Evolutionary conservation across 2,888 invertebrate species (phyloP), one percentile per base, ranked within the genome.

Genomic region (Cheilosia vernalis): DNA sequence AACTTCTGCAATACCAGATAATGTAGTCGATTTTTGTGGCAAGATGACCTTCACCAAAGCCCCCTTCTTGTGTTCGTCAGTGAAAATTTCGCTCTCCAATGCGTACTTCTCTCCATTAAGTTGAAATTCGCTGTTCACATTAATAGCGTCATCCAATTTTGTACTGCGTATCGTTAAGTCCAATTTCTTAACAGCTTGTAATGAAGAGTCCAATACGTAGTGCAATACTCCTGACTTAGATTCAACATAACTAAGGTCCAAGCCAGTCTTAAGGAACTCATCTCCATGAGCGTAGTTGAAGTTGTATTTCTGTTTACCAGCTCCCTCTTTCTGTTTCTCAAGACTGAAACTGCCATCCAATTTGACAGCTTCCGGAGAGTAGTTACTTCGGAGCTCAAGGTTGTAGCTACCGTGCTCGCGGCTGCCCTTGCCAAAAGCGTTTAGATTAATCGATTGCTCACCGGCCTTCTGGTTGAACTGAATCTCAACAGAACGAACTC

Each of bases 21-120:
- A 13, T 6, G 87, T 87, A 21, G 90, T 88, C 0, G 90, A 90
- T 44, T 88, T 88, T 21, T 92, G 91, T 0, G 96, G 95, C 81
- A 93, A 92, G 7, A 92, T 93, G 49, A 94, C 90, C 73, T 93
- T 93, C 21, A 95, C 47, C 87, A 94, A 94, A 2, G 95, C 89
- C 27, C 93, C 92, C 2, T 94, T 95, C 64, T 93, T 93, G 17
- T 92, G 92, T 87, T 93, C 93, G 1, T 94, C 93, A 9, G 93
- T 89, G 19, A 93, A 93, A 2, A 95, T 87, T 67, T 93, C 92
- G 7, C 93, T 93, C 24, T 94, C 93, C 0, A 94, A 79, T 1
- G 92, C 93, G 90, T 95, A 95, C 6, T 93, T 93, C 47, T 94
- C 93, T 0, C 93, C 94, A 78, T 95, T 94, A 0, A 93, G 93